Conservation (phyloP, 64 coral and sea anemone species). For the Hydrozoanthus tunicans region DNA sequence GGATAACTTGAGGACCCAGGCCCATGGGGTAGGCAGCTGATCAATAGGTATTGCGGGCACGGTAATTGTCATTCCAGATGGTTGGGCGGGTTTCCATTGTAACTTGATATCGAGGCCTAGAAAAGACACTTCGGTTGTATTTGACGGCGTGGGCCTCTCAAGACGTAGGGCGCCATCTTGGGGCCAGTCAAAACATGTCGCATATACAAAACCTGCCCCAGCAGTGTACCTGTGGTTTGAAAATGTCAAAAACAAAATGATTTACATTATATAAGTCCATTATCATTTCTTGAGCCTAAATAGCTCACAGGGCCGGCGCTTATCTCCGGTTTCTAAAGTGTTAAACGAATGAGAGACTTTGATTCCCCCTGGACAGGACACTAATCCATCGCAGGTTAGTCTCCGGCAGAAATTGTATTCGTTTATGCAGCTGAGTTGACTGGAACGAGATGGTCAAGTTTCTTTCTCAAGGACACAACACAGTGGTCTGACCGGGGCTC, state of each 20-base stretch:
- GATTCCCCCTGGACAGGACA: no score
- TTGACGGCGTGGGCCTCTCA: constrained; percentile 15
- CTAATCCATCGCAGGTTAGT: no score
- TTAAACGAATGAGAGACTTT: no score
- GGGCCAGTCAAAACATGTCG: constrained; percentile 36
- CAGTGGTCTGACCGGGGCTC: no score
- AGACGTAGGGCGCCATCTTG: background rate
- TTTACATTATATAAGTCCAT: background rate
- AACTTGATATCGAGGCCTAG: constrained; percentile 20
- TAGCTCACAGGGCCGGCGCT: no score
- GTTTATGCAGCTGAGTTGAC: no score
- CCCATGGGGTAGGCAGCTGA: constrained; percentile 48
- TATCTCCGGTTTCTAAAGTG: no score
- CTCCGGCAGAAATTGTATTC: no score
- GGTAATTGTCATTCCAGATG: constrained; percentile 12
- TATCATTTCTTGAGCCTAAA: no score
- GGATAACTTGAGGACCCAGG: constrained; percentile 38
- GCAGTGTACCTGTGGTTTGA: constrained; percentile 18
- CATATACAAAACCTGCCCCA: constrained; percentile 24
- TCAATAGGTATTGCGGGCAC: constrained; percentile 31
- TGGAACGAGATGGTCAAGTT: no score
- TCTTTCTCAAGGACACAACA: no score
- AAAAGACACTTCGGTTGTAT: constrained; percentile 17
- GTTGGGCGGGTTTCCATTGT: background rate
- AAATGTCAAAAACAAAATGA: background rate